These are phyloP conservation scores for Diadema setosum DNA, from an alignment of 35 echinoderm and acorn worm genomes.

Conservation along the genomic window DNA sequence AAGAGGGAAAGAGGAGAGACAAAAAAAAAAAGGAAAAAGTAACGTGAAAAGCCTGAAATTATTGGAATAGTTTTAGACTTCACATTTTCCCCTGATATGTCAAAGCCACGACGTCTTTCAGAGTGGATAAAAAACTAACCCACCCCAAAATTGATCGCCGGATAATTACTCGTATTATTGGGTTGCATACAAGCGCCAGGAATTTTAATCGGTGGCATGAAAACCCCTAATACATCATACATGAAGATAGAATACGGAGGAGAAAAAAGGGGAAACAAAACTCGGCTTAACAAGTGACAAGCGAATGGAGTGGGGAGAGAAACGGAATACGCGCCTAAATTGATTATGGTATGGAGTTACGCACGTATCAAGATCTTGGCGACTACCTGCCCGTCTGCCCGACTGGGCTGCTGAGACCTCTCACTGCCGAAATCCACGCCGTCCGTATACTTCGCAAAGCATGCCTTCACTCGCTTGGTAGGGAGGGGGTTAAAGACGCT, in stretches of 20 bases:
- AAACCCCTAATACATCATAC: too few species aligned
- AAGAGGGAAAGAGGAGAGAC: not conserved
- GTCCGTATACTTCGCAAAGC: not conserved
- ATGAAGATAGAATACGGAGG: too few species aligned
- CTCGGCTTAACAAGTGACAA: too few species aligned
- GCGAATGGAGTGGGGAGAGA: too few species aligned
- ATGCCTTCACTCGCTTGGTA: not conserved
- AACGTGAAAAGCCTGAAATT: too few species aligned
- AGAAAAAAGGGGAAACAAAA: not conserved
- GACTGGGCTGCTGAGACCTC: not conserved
- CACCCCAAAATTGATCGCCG: constrained; percentile 4
- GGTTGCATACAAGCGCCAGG: constrained; percentile 7
- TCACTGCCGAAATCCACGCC: not conserved
- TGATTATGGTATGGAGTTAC: constrained; percentile 8
- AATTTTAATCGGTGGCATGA: constrained; percentile 15
- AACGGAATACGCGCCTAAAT: not conserved
- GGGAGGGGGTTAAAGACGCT: not conserved
- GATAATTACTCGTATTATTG: constrained; percentile 18
- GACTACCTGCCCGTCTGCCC: not conserved
- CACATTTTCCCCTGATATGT: not conserved
- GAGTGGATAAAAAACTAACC: not conserved
- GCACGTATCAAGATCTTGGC: not conserved
- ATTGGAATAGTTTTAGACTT: too few species aligned
- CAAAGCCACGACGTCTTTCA: not conserved
- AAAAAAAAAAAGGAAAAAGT: not conserved